A percentile compares a stretch with the other conserved stretches of the same genome.
Evolutionary conservation across 2,113 vertebrate species (phyloP).

Genomic region (Noturus placidus): DNA sequence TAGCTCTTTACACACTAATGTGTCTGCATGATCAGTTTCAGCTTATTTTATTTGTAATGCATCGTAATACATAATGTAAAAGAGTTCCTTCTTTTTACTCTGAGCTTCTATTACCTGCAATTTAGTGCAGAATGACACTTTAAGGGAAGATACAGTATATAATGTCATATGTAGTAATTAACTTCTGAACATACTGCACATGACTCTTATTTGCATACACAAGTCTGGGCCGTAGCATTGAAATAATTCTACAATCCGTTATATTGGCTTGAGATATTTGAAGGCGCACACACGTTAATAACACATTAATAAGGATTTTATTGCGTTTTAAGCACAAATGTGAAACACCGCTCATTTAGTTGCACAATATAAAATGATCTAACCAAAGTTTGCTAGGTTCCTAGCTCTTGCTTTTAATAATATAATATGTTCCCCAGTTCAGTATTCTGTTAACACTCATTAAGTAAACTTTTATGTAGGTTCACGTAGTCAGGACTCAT

Average conservation of each 20-base stretch:
- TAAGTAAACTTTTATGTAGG: too few species aligned
- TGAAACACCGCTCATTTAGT: background rate
- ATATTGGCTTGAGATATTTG: background rate
- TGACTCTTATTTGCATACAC: background rate
- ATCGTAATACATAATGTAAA: background rate
- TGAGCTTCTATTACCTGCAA: background rate
- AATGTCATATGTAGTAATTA: background rate
- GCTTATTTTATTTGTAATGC: background rate
- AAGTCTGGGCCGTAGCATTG: background rate
- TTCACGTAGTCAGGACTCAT: too few species aligned
- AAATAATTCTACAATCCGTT: conserved; percentile 1
- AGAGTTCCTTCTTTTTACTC: background rate
- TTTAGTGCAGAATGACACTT: background rate
- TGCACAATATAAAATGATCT: background rate
- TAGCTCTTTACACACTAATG: conserved; percentile 15
- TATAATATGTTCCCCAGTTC: background rate
- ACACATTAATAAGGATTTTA: background rate
- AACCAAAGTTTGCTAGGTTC: background rate
- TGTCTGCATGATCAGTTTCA: background rate
- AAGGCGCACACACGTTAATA: background rate
- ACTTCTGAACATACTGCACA: background rate
- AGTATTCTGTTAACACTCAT: too few species aligned
- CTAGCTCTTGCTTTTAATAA: background rate
- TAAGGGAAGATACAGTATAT: background rate
- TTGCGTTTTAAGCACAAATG: background rate